These are phyloP conservation scores for Meta bourneti DNA, from an alignment of 2,888 invertebrate genomes.

Conservation along the genomic window DNA sequence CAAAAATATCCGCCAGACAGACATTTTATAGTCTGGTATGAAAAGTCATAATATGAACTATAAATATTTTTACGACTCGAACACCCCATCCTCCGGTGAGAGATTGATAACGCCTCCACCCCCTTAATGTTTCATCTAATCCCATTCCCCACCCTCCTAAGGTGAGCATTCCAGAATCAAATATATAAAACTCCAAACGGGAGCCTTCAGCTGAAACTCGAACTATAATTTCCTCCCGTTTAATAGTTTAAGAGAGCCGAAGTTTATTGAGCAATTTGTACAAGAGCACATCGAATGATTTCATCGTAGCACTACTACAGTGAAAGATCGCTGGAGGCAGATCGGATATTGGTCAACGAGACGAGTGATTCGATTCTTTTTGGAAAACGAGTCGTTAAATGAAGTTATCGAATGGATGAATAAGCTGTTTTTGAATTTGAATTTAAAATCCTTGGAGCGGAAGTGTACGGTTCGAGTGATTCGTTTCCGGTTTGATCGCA, in stretches of 20 bases:
- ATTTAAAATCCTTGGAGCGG: neutral
- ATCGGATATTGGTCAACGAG: neutral
- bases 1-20: neutral
- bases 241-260: neutral
- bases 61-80: neutral
- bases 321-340: neutral
- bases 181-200: neutral
- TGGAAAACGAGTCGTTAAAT: neutral
- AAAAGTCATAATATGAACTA: conserved; percentile 6
- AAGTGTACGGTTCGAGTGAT: neutral
- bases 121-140: conserved; percentile 12
- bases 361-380: neutral
- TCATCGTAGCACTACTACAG: too few species aligned
- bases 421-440: neutral
- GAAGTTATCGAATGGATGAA: neutral
- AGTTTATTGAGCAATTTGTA: neutral
- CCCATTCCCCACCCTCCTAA: neutral
- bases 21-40: neutral
- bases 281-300: neutral
- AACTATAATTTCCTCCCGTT: neutral
- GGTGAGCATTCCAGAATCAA: neutral
- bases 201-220: neutral
- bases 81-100: too few species aligned
- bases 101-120: neutral
- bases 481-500: neutral